These are phyloP conservation scores for Papilio elwesi DNA, from an alignment of 2,888 invertebrate genomes.

Conservation along the genomic window DNA sequence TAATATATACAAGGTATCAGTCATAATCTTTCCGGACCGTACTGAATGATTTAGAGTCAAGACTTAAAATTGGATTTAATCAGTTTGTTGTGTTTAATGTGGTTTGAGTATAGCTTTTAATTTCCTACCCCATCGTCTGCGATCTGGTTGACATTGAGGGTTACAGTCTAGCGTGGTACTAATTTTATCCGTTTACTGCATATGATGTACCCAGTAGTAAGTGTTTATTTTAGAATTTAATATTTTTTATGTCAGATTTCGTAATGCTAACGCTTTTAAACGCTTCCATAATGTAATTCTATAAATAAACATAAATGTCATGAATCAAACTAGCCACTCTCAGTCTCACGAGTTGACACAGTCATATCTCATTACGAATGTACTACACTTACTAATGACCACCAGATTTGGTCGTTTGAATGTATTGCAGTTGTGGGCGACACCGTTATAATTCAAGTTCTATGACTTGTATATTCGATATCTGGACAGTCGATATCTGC, in stretches of 20 bases:
- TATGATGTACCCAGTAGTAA: neutral
- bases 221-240: neutral
- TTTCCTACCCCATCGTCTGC: no score
- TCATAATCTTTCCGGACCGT: no score
- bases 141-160: no score
- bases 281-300: neutral
- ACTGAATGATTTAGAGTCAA: no score
- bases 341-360: constrained; percentile 28
- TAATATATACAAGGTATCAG: no score
- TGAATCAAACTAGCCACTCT: constrained; percentile 3
- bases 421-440: constrained; percentile 33
- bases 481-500: neutral
- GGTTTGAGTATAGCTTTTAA: no score
- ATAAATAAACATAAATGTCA: constrained; percentile 13
- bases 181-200: no score
- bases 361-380: constrained; percentile 28
- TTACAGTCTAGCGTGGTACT: no score
- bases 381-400: constrained; percentile 26
- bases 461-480: constrained; percentile 4
- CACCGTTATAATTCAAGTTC: constrained; percentile 26
- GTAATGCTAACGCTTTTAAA: neutral
- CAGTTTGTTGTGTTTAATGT: no score
- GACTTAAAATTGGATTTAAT: no score
- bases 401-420: constrained; percentile 31
- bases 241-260: neutral